Evolutionary conservation across 2,113 vertebrate genomes (phyloP).

Genomic region (Etheostoma cragini): DNA sequence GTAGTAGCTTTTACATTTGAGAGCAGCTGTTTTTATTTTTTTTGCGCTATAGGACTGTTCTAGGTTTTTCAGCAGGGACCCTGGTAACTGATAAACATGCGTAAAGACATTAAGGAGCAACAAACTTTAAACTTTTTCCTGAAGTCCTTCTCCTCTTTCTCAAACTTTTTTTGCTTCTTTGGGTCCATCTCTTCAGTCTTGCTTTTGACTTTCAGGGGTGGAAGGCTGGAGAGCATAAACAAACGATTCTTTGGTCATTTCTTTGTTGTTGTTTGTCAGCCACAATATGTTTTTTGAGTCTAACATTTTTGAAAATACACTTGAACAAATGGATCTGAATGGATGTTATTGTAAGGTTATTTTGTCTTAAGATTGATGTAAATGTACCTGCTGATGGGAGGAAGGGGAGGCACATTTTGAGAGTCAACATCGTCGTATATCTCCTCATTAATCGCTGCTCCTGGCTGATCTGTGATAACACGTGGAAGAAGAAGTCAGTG

Average conservation of each 20-base stretch:
- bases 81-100: neutral
- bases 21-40: neutral
- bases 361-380: neutral
- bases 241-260: neutral
- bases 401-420: conserved; percentile 78
- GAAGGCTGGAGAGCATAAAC: conserved; percentile 58
- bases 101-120: neutral
- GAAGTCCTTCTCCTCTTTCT: conserved; percentile 94
- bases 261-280: neutral
- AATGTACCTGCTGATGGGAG: conserved; percentile 80
- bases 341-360: neutral
- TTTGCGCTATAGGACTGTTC: neutral
- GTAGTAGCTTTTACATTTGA: neutral
- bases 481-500: neutral
- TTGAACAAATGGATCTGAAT: neutral
- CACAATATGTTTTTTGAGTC: neutral
- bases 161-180: conserved; percentile 89
- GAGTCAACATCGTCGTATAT: conserved; percentile 93
- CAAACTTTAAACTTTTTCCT: conserved; percentile 94
- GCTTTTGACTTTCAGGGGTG: conserved; percentile 59
- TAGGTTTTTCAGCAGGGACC: neutral
- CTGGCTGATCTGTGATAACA: conserved; percentile 46
- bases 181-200: conserved; percentile 72
- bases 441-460: conserved; percentile 70
- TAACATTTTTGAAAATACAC: neutral